These are phyloP conservation scores for Torymus tubicola DNA, from an alignment of 2,888 invertebrate species.

Conservation along the genomic window DNA sequence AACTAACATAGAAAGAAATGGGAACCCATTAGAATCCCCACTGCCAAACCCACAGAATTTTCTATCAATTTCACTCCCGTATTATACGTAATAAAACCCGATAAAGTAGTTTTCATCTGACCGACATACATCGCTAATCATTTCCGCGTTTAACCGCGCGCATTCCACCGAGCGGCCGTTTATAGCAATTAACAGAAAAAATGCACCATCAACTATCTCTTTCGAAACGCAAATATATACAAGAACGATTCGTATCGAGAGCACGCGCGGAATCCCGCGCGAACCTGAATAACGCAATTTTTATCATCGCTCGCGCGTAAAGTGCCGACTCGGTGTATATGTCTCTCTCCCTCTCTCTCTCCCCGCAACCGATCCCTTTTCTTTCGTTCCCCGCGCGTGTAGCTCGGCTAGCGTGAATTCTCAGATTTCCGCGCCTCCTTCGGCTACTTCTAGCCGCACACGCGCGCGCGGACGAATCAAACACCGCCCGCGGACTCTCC, in stretches of 20 bases:
- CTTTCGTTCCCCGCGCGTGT: neutral
- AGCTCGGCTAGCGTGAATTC: neutral
- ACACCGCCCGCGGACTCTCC: neutral
- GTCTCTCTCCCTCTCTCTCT: slow-evolving; percentile 11
- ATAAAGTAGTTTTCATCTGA: neutral
- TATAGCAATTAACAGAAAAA: neutral
- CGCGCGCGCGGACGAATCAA: neutral
- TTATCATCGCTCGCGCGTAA: slow-evolving; percentile 23
- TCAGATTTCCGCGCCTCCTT: slow-evolving; percentile 15
- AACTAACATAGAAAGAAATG: too few species aligned
- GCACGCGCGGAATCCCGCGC: neutral
- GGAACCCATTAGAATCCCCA: too few species aligned
- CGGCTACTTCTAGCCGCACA: neutral
- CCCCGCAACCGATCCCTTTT: neutral
- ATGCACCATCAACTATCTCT: too few species aligned
- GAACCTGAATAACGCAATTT: slow-evolving; percentile 27
- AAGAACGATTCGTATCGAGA: neutral
- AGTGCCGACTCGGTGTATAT: neutral
- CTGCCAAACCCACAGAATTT: too few species aligned
- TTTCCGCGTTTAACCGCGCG: slow-evolving; percentile 22
- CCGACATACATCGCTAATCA: neutral
- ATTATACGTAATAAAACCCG: too few species aligned
- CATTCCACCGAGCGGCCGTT: slow-evolving; percentile 22
- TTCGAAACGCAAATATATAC: too few species aligned
- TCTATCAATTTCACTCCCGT: too few species aligned